Evolutionary conservation across 2,888 invertebrate genomes (phyloP), one percentile per base, ranked within the genome.

Genomic region (Caenorhabditis sp.): DNA sequence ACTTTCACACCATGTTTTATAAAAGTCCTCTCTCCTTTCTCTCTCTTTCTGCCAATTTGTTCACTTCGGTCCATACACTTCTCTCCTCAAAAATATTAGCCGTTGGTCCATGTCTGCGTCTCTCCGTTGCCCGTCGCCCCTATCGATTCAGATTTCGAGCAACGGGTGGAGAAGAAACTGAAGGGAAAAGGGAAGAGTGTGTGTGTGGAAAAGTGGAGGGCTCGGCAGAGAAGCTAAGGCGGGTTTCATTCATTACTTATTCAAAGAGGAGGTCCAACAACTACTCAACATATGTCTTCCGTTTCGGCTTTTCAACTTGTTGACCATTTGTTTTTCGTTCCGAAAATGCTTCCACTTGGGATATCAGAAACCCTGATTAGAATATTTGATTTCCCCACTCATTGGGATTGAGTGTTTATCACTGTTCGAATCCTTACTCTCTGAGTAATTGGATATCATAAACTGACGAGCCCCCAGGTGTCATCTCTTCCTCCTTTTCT

Each of bases 171-270:
- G 59, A 26, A 61, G 49, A 68, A 76, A 58, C 44, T 54, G 63
- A 56, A 58, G 51, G 35, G 41, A 38, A 73, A 47, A 63, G 51
- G 44, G 63, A 28, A 58, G 66, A 66, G 73, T 22, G 63, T 14
- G 54, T 44, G 54, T 61, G 61, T 41, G 31, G 19, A 54, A 61
- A 54, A 51, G 63, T 12, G 54, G 54, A 64, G 74, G 47, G 41
- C 38, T 44, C 22, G 22, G 64, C 35, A 38, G 41, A 63, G 54
- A 75, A 66, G 44, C 58, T n/a, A 58, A 61, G 31, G 51, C 51
- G 54, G 51, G 76, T 68, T 76, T 76, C 76, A 68, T 76, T 76
- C 76, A 76, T 76, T 76, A 76, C 76, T 76, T 76, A 76, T 76
- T 76, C 68, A 68, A 69, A 76, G 76, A 58, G 68, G 49, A 19